A percentile compares a stretch with the other conserved stretches of the same genome.
Conservation (phyloP, 2,888 invertebrate species). For the Aporophyla lueneburgensis region DNA sequence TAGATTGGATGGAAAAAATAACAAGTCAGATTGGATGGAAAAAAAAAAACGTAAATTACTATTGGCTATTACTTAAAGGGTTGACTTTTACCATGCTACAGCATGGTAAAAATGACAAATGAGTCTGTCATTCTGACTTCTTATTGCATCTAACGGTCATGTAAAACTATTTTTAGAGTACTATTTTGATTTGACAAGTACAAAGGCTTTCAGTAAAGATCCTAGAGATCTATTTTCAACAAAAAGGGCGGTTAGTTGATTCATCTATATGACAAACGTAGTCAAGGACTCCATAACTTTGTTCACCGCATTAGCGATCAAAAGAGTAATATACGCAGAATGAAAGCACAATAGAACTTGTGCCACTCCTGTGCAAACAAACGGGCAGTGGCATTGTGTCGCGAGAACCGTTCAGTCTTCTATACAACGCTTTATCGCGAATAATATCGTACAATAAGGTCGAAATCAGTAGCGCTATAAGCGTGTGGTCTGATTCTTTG, state of each 20-base stretch:
- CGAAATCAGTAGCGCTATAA: slow-evolving; percentile 29
- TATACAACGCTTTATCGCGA: slow-evolving; percentile 42
- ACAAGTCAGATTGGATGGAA: not conserved
- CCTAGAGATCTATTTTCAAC: not conserved
- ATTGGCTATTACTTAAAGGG: not conserved
- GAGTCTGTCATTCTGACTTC: not conserved
- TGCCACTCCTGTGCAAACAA: slow-evolving; percentile 43
- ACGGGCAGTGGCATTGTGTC: slow-evolving; percentile 39
- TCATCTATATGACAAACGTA: not conserved
- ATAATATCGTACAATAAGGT: slow-evolving; percentile 50
- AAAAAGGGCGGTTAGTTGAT: not conserved
- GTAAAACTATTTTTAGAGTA: not conserved
- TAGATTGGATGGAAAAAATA: not conserved
- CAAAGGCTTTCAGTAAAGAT: not conserved
- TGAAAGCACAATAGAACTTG: slow-evolving; percentile 30
- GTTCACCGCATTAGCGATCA: slow-evolving; percentile 7
- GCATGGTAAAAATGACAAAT: not conserved
- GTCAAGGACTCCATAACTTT: slow-evolving; percentile 21
- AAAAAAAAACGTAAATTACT: slow-evolving; percentile 4
- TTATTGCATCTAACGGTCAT: not conserved
- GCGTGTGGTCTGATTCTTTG: slow-evolving; percentile 9
- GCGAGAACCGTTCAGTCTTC: slow-evolving; percentile 40
- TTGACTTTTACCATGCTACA: not conserved
- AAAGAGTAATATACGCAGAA: slow-evolving; percentile 34
- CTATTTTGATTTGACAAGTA: not conserved